Base-by-base conservation (phyloP, 92 coral and sea anemone genomes). In the Muricea muricata region DNA sequence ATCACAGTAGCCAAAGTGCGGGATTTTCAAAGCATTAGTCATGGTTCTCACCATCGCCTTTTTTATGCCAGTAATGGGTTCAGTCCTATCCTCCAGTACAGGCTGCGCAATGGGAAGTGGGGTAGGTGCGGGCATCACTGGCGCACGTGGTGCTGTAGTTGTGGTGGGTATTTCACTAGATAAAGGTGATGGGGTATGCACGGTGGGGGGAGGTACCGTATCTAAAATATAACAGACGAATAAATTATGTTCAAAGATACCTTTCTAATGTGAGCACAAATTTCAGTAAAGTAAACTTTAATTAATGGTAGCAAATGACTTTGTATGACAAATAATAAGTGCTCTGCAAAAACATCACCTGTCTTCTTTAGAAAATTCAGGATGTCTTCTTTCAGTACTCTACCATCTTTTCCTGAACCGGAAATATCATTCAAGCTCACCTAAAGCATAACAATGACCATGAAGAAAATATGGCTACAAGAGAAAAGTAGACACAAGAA, bases 1-100 rank as follows among this genome's bases (percentile, higher is more conserved):
- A 90, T 96, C 99, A 85, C 94, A 88, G 75, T 93, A 96, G 11
- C 98, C 96, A 92, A 96, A 96, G 39, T 94, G 97, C 7, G 99
- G 99, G 5, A 96, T 90, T 18, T 88, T 79, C 3, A 93, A 80
- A 23, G 98, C 97, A 47, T 84, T 93, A 10, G 92, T 84, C 99
- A 96, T 96, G 15, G 98, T 87, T 61, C 90, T 96, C 6, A 75
- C 97, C 99, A 96, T 96, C 20, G 92, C 95, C 74, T 92, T 96
- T 73, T 82, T 90, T 29, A 92, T 90, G 39, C 99, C 99, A 60
- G 79, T 96, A 87, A 96, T 92, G 30, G 85, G 70, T 84, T 96
- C 97, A 48, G 91, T 90, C 70, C 84, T 92, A 79, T 96, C 98
- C 58, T 92, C 92, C 50, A 88, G 87, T 28, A 77, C 74, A n/a